Base-by-base conservation (phyloP, 2,113 vertebrate genomes). In the Fukomys damarensis region DNA sequence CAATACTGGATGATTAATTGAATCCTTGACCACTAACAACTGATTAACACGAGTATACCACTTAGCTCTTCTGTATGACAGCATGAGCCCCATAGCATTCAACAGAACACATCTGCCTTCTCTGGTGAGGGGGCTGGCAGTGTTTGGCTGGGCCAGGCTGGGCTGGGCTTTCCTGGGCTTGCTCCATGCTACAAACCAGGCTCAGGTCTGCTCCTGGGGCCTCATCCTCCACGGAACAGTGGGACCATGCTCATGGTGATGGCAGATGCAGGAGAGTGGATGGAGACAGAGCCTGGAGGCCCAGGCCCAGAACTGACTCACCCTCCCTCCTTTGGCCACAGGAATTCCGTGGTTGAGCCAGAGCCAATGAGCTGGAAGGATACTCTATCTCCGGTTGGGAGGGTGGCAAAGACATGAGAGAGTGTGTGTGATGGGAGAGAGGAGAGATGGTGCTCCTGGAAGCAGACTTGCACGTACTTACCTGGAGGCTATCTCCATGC, bases 211-310 rank as follows among this genome's bases (percentile, higher is more conserved):
- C 17, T 85, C 2, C 1, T 1, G 68, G 8, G 38, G 12, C 13
- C 30, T 26, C 17, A 32, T 19, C 17, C 12, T 6, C 59, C 17
- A 2, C 0, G 11, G 32, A 85, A 9, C 32, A 13, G 3, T 22
- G 38, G 20, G 24, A 38, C 2, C 0, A 0, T 22, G 30, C 13
- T 79, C 41, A 24, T 0, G 13, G 41, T 43, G 7, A 20, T 7
- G 32, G 26, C 46, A 65, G 22, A 14, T 35, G 28, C 20, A 43
- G 52, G 20, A 72, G 11, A 63, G 76, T 20, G 32, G 20, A n/a
- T 28, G 17, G 58, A n/a, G 16, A 43, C 5, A 16, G 43, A 24
- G 22, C 35, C 20, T 5, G 10, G 10, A 63, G 28, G 20, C 43
- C 76, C 38, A 3, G 28, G 26, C 13, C 26, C 77, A 38, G 2